Percentiles rank a stretch among this genome's conserved stretches.
These are phyloP conservation scores for Eristalinus aeneus DNA, from an alignment of 2,888 invertebrate species.

Conservation along the genomic window DNA sequence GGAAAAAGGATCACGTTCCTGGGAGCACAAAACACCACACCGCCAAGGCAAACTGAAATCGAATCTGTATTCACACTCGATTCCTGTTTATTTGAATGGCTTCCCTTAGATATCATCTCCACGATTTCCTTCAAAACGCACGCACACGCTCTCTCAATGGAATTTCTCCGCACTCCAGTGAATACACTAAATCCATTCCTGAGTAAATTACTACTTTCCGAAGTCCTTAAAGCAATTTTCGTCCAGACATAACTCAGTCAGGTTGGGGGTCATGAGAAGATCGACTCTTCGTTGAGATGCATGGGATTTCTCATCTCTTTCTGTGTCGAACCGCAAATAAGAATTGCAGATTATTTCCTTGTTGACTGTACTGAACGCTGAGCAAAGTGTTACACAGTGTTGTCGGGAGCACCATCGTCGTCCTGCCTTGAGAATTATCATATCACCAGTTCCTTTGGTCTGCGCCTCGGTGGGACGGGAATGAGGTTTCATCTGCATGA, in stretches of 20 bases:
- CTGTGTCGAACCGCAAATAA: background rate
- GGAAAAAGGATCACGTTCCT: slow-evolving; percentile 13
- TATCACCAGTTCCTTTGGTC: slow-evolving; percentile 10
- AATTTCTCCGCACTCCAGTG: background rate
- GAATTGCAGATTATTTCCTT: slow-evolving; percentile 12
- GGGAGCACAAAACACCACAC: slow-evolving; percentile 8
- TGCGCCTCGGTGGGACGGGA: background rate
- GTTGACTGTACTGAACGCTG: background rate
- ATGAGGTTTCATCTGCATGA: background rate
- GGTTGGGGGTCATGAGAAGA: too few species aligned
- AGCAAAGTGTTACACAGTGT: background rate
- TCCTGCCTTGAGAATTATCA: background rate
- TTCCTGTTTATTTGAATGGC: slow-evolving; percentile 35
- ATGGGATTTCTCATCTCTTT: background rate
- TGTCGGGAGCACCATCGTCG: background rate
- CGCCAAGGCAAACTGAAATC: slow-evolving; percentile 5
- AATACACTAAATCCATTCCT: background rate
- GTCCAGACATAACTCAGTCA: background rate
- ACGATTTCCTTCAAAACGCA: background rate
- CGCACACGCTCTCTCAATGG: too few species aligned
- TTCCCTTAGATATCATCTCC: slow-evolving; percentile 41
- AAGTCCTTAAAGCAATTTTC: slow-evolving; percentile 1
- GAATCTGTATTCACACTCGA: slow-evolving; percentile 39
- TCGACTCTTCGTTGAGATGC: background rate
- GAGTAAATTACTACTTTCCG: background rate